Evolutionary conservation across 2,888 invertebrate species (phyloP).

Genomic region (Drepanosiphum platanoidis): DNA sequence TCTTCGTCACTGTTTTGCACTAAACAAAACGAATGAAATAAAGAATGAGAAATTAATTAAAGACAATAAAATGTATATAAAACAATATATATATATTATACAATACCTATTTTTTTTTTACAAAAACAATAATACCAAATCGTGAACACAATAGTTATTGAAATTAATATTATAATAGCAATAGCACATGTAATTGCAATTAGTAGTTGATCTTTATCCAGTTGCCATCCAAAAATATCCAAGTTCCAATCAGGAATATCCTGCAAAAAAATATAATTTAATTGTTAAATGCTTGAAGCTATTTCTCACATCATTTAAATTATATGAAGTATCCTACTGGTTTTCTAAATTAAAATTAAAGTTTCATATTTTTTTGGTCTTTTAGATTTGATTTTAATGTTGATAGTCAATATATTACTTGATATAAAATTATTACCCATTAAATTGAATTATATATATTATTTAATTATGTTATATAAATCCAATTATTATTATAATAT

Average conservation of each 20-base stretch:
- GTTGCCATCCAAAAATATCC: slow-evolving; percentile 41
- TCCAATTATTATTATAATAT: no score
- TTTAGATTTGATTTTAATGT: no score
- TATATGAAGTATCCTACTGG: background rate
- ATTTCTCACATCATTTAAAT: background rate
- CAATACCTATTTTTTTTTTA: slow-evolving; percentile 44
- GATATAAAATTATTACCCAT: no score
- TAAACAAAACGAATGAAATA: slow-evolving; percentile 7
- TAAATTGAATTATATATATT: no score
- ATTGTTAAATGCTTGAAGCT: background rate
- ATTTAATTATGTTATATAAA: no score
- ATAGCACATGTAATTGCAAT: slow-evolving; percentile 35
- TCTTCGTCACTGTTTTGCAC: slow-evolving; percentile 38
- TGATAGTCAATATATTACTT: no score
- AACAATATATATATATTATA: background rate
- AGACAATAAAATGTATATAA: no score
- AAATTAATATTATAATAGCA: slow-evolving; percentile 46
- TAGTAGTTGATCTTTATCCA: slow-evolving; percentile 51
- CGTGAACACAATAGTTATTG: slow-evolving; percentile 45
- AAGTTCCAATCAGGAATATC: slow-evolving; percentile 36
- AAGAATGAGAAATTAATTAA: background rate
- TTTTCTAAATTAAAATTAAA: background rate
- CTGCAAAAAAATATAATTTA: slow-evolving; percentile 15
- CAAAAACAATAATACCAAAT: slow-evolving; percentile 61
- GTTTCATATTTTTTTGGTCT: no score